Evolutionary conservation across 2,888 invertebrate species (phyloP), one percentile per base, ranked within the genome.

Genomic region (Periphyllus acericola): DNA sequence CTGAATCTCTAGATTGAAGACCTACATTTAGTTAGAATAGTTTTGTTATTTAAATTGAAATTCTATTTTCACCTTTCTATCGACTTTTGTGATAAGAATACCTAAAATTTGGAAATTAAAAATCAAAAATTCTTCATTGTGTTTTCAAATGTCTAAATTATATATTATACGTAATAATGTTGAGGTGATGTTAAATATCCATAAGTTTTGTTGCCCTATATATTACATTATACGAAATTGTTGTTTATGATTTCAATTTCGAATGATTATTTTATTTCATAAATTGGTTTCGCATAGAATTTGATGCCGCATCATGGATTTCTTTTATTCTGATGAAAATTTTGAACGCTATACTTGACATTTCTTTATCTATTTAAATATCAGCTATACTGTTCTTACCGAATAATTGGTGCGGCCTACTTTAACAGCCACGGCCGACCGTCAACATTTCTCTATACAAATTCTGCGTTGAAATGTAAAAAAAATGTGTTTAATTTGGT

Each of bases 401-500:
- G 3, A 79, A 80, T 68, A 81, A 14, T 81, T 68, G 29, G 6
- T 21, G 32, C 32, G 32, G 46, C 68, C 46, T 40, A 81, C 32
- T 81, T 68, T 40, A 29, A 81, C 29, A 66, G 68, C 68, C 55
- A 79, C 34, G 25, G 0, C 25, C 34, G 25, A 0, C 25, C 32
- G 0, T 25, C n/a, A 3, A 19, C 14, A 34, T 60, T 79, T 68
- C 4, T 66, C 11, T 40, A 11, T 40, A 81, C 80, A 71, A 81
- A 81, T 71, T 71, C 25, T 46, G 2, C 32, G 5, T 46, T 46
- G 46, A 71, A 25, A 81, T 29, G 40, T 46, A 32, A 81, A 81
- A 68, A 81, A 68, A 68, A 46, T 46, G 29, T 81, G 40, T 81
- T 81, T 11, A 46, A 68, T 29, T 68, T 36, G 52, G 32, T 46